Base-by-base conservation (phyloP, 2,888 invertebrate species). In the Cyclophora punctaria region DNA sequence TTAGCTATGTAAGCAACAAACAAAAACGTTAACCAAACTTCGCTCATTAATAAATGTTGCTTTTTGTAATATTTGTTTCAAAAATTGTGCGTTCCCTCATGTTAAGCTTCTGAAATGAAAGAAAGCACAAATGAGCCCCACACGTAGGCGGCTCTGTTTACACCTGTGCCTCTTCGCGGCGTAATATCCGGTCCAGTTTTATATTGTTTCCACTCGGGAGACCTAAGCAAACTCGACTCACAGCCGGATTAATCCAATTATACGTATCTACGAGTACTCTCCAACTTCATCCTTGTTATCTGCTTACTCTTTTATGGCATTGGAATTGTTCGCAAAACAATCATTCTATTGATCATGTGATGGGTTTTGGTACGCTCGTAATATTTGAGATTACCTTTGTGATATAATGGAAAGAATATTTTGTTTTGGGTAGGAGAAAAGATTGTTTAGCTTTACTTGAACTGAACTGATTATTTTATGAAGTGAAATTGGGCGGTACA, bases 121-220 rank as follows among this genome's bases (percentile, higher is more conserved):
- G 75, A 75, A 78, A 78, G 73, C 75, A 72, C 68, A 73, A 72
- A 75, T 72, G 67, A 73, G 64, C 72, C 67, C 69, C 68, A 66
- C 66, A 71, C 70, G 71, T 67, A 73, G 63, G 66, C 66, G 66
- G 61, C 60, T 63, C 64, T 82, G 75, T 83, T 77, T 82, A 78
- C 81, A 77, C 80, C 80, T 78, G 78, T 69, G 78, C 78, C 81
- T 76, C 82, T 83, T 74, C 75, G 75, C 77, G 66, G 65, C 69
- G 80, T 80, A 85, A 85, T 86, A 85, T 85, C 86, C 86, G 85
- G 74, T 74, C 78, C 71, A 75, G 76, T 77, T 80, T 80, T 82
- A 80, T 81, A 77, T 80, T 78, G 78, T 80, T 79, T 74, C 75
- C 75, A 75, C 78, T 69, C 67, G 68, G 66, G 71, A 73, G 78